Conservation (phyloP, 1,140 invertebrate species). For the Chionoecetes opilio region DNA sequence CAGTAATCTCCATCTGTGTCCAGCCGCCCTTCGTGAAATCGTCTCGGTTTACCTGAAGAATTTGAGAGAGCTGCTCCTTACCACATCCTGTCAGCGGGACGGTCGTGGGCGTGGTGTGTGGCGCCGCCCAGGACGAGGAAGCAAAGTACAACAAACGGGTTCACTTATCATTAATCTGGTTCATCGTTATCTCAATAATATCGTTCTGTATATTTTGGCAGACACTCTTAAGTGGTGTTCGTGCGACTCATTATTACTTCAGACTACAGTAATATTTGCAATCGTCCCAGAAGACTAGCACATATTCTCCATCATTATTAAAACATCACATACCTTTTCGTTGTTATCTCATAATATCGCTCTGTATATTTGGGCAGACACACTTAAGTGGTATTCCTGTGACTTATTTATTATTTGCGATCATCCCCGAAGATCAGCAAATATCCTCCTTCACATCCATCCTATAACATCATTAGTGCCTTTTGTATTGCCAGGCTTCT, state of each 20-base stretch:
- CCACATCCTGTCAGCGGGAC: constrained; percentile 13
- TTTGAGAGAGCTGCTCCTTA: constrained; percentile 16
- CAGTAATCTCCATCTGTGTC: constrained; percentile 4
- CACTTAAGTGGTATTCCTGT: no score
- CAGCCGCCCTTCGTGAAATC: constrained; percentile 15
- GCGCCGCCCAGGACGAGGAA: neutral
- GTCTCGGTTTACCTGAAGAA: constrained; percentile 6
- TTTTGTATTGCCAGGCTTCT: no score
- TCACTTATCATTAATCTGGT: neutral
- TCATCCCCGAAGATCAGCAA: no score
- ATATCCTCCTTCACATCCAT: no score
- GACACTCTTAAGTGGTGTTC: neutral
- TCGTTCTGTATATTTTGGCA: neutral
- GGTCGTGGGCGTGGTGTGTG: neutral
- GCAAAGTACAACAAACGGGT: neutral
- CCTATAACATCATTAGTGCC: no score
- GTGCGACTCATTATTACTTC: no score
- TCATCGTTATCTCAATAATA: neutral
- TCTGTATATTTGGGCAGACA: neutral
- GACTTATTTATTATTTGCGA: no score
- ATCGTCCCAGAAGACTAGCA: no score
- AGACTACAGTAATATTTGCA: no score
- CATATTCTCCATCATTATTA: no score
- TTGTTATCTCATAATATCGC: neutral
- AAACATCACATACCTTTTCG: no score